Evolutionary conservation across 2,797 vertebrate species (phyloP).

Genomic region (Anguilla marmorata): DNA sequence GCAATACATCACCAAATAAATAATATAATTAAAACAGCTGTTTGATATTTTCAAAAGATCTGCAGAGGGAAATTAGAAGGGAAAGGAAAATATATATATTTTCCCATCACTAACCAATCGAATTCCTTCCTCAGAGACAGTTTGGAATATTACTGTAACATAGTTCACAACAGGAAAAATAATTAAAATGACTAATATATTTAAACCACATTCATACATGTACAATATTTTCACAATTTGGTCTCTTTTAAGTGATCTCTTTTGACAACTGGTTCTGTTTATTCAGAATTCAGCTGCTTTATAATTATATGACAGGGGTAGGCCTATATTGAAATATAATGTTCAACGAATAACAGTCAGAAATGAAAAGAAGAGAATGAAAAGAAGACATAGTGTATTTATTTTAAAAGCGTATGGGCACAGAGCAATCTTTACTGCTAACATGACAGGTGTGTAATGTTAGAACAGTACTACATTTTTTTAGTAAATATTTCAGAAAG

Average conservation of each 20-base stretch:
- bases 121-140: no score
- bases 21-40: no score
- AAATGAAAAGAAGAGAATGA: not conserved
- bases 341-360: not conserved
- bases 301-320: not conserved
- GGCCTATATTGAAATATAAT: not conserved
- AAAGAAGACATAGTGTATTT: not conserved
- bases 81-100: no score
- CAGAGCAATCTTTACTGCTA: constrained; percentile 17
- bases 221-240: constrained; percentile 19
- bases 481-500: not conserved
- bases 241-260: not conserved
- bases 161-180: not conserved
- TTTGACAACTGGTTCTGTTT: constrained; percentile 16
- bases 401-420: constrained; percentile 2
- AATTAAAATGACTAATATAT: not conserved
- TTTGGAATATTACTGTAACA: not conserved
- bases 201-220: not conserved
- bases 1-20: not conserved
- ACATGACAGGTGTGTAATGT: constrained; percentile 14
- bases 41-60: no score
- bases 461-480: constrained; percentile 16
- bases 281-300: not conserved
- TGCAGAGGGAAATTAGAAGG: no score
- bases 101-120: no score